Evolutionary conservation across 2,888 invertebrate species (phyloP).

Genomic region (Ecdyonurus torrentis): DNA sequence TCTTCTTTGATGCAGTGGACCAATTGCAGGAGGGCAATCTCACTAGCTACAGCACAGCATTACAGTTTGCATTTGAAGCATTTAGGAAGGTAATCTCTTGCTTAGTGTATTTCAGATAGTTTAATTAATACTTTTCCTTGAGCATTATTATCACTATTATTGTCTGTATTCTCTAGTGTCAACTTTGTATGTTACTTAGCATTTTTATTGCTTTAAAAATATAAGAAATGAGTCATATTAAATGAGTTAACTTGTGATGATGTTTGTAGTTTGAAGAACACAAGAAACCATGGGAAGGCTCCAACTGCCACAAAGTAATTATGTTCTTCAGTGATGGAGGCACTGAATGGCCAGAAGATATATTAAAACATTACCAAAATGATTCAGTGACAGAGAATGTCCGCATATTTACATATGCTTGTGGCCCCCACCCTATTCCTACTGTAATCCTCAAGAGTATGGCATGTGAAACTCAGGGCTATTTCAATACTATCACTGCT

Average conservation of each 20-base stretch:
- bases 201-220: no score
- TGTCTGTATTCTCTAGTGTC: no score
- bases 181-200: no score
- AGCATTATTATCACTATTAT: no score
- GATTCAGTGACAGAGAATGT: slow-evolving; percentile 20
- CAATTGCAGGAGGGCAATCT: slow-evolving; percentile 23
- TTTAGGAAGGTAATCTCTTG: slow-evolving; percentile 27
- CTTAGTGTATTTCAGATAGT: no score
- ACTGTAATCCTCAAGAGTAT: slow-evolving; percentile 27
- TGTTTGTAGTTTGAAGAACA: slow-evolving; percentile 16
- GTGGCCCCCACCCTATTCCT: slow-evolving; percentile 30
- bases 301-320: slow-evolving; percentile 32
- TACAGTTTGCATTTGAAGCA: slow-evolving; percentile 28
- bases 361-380: slow-evolving; percentile 20
- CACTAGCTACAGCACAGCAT: slow-evolving; percentile 25
- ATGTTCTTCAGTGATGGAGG: slow-evolving; percentile 37
- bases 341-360: slow-evolving; percentile 30
- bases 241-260: background rate
- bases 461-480: slow-evolving; percentile 30
- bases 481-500: slow-evolving; percentile 28
- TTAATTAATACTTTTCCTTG: no score
- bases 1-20: slow-evolving; percentile 24
- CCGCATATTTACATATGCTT: slow-evolving; percentile 30
- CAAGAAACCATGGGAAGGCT: slow-evolving; percentile 20
- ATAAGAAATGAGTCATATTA: no score